These are phyloP conservation scores for Eupithecia vulgata DNA, from an alignment of 2,888 invertebrate genomes.

Conservation along the genomic window DNA sequence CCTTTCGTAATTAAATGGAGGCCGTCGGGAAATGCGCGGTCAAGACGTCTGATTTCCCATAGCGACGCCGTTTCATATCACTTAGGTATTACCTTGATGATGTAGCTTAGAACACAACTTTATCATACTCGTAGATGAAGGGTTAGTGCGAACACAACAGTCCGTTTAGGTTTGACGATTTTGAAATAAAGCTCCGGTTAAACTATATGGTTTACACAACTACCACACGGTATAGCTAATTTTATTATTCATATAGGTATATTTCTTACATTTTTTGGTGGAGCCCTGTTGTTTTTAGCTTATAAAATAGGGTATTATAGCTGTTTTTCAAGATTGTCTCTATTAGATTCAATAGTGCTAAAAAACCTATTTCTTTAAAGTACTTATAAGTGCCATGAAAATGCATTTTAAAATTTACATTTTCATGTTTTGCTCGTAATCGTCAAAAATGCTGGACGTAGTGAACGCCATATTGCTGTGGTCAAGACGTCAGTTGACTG, in stretches of 20 bases:
- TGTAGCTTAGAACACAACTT: neutral
- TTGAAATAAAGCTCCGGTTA: neutral
- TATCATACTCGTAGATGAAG: neutral
- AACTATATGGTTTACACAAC: neutral
- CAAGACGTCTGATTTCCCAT: slow-evolving; percentile 38
- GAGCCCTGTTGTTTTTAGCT: neutral
- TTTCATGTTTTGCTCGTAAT: too few relatives aligned
- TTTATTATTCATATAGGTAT: neutral
- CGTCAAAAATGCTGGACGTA: too few relatives aligned
- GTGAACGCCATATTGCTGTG: too few relatives aligned
- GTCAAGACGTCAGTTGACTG: too few relatives aligned
- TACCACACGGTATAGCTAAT: too few relatives aligned
- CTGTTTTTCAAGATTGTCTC: too few relatives aligned
- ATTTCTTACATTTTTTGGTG: neutral
- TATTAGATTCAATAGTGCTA: too few relatives aligned
- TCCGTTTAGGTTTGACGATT: neutral
- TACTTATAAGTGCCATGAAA: too few relatives aligned
- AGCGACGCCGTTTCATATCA: slow-evolving; percentile 22
- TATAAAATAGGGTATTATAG: too few relatives aligned
- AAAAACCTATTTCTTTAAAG: too few relatives aligned
- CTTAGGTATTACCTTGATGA: slow-evolving; percentile 15
- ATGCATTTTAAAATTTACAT: too few relatives aligned
- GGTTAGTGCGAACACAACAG: neutral
- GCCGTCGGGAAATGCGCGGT: slow-evolving; percentile 35
- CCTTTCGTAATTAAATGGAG: slow-evolving; percentile 30